phyloP scores from a whole-genome alignment of 2,113 vertebrate genomes.

The Oncorhynchus tshawytscha region DNA sequence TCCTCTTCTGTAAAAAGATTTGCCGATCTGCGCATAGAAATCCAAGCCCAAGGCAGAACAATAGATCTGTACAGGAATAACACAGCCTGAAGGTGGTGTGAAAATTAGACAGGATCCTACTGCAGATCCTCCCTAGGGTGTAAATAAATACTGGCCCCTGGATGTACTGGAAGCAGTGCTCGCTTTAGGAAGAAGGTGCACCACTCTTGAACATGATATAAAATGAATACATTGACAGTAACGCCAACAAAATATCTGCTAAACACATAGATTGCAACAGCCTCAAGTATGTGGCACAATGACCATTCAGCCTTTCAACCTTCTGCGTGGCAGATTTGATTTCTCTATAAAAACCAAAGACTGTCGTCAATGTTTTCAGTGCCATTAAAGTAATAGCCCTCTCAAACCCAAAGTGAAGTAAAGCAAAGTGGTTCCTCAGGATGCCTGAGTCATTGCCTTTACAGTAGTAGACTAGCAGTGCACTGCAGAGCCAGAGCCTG shows the following conservation, averaged over 20 bases:
- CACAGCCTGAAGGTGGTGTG: conserved; percentile 41
- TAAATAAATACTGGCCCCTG: conserved; percentile 41
- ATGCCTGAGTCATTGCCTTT: neutral
- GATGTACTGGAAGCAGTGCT: conserved; percentile 4
- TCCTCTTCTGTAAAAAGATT: conserved; percentile 43
- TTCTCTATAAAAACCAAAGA: conserved; percentile 3
- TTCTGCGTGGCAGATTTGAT: conserved; percentile 15
- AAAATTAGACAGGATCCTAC: conserved; percentile 10
- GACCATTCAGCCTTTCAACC: neutral
- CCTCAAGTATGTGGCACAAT: too few species aligned
- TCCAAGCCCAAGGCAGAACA: conserved; percentile 39
- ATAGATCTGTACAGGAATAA: neutral
- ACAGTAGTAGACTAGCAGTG: neutral
- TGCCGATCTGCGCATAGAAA: conserved; percentile 29
- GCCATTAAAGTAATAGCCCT: conserved; percentile 50
- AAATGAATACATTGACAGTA: conserved; percentile 15
- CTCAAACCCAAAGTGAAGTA: conserved; percentile 40
- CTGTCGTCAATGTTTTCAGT: conserved; percentile 34
- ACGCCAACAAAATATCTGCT: too few species aligned
- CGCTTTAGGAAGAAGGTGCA: neutral
- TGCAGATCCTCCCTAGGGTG: too few species aligned
- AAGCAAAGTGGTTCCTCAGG: neutral
- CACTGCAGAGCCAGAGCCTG: conserved; percentile 1
- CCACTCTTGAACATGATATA: conserved; percentile 17
- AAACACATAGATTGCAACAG: too few species aligned